phyloP scores from a whole-genome alignment of 2,888 invertebrate species.

The Serripes groenlandicus region DNA sequence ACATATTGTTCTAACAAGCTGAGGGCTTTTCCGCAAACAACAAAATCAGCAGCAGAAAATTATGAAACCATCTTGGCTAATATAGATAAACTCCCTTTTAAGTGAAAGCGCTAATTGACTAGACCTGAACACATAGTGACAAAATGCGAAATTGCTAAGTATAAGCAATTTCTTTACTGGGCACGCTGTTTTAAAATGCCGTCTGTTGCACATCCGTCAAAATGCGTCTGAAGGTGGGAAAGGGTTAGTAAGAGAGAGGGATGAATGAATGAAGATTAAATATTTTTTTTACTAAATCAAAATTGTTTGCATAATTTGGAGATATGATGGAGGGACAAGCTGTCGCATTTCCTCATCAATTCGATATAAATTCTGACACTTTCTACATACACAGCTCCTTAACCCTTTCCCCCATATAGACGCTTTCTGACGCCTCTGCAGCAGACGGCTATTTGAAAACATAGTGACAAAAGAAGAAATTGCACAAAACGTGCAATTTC shows the following conservation, averaged over 20 bases:
- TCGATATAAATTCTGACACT: neutral
- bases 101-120: no score
- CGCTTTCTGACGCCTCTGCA: neutral
- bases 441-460: neutral
- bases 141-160: no score
- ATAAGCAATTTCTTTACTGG: no score
- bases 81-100: no score
- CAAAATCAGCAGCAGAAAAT: no score
- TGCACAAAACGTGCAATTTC: neutral
- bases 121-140: no score
- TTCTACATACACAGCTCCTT: neutral
- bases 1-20: no score
- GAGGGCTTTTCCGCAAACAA: no score
- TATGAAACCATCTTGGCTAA: no score
- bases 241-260: neutral
- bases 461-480: neutral
- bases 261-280: neutral
- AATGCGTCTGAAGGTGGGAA: neutral
- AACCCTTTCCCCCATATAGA: neutral
- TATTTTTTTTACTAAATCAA: neutral
- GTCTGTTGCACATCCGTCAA: no score
- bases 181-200: no score
- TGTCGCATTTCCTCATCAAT: neutral
- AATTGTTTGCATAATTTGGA: slow-evolving; percentile 11
- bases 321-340: neutral